Base-by-base conservation (phyloP, 2,113 vertebrate genomes). In the Hippolais icterina region DNA sequence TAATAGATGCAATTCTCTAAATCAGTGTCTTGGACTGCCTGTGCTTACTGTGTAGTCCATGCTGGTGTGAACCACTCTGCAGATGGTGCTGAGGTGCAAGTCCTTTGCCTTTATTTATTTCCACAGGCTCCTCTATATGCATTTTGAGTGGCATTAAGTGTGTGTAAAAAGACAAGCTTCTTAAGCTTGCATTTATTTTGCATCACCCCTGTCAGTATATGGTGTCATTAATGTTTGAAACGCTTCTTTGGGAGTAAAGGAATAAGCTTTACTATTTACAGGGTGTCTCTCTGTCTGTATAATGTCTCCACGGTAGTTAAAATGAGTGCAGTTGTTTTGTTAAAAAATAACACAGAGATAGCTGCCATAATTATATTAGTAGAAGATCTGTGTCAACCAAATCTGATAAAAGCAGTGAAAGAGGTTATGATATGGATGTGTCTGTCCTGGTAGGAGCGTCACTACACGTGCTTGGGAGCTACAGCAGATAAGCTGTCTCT, bases 381-480 rank as follows among this genome's bases (percentile, higher is more conserved):
- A 47, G 33, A 57, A 47, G 70, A 50, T 87, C 46, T 54, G 44
- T 65, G 42, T 94, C 84, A 70, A 69, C n/a, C 39, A 23, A 50
- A 69, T 93, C 65, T 95, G 91, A 95, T 95, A 61, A 87, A 92
- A 81, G 49, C 83, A 79, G 75, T 84, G 69, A 79, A 69, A 80
- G 87, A 90, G 61, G 69, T 92, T 93, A 33, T 49, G 75, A 81
- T 79, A 18, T 64, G 49, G 66, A 70, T 33, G 37, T 80, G 35
- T 39, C 46, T 92, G 1, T 81, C 42, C 64, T 69, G 76, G 24
- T 35, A 71, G 52, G 75, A 91, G 87, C 4, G n/a, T 87, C 69
- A 31, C 60, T 90, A 11, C 47, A 17, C 0, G 2, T 81, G 81
- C 74, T 49, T 82, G 72, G 77, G 74, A 63, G 60, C 82, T 83